Evolutionary conservation across 2,888 invertebrate species (phyloP), one percentile per base, ranked within the genome.

Genomic region (Calliphora vomitoria): DNA sequence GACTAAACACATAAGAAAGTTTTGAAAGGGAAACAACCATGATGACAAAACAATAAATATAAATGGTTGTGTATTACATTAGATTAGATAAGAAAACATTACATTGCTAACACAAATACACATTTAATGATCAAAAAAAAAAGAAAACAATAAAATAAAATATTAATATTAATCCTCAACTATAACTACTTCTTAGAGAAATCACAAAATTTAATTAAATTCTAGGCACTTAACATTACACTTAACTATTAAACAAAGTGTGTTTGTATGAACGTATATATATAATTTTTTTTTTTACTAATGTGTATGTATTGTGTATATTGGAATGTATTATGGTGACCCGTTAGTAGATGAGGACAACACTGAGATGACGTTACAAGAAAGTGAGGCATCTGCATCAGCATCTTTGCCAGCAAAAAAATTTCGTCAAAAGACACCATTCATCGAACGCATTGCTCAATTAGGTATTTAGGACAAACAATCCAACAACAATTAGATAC

Each of bases 391-490:
- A 64, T 53, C 66, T 15, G 55, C 66, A 31, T 53, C 88, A 66
- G 18, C 86, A 53, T 89, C 89, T 89, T 88, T 90, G 85, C 89
- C 91, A 89, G 84, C 88, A 88, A 90, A 90, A 88, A 92, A 91
- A 90, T 92, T 92, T 87, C 93, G 93, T 90, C 93, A 92, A 90
- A 93, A 92, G 90, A 92, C 91, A 89, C 93, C 93, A 74, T 91
- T 92, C 90, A 92, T 93, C 92, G 93, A 92, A 90, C 92, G 93
- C 89, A 92, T 93, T 89, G 91, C 92, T 90, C 91, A 93, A 91
- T 91, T 93, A 93, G 93, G 93, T 93, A 93, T 90, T 90, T 86
- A 86, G 69, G 76, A 55, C 13, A 53, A 38, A 58, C 38, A 64
- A 41, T 15, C 13, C 50, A 74, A 68, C 47, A 47, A 44, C 53